Evolutionary conservation across 2,888 invertebrate species (phyloP).

Genomic region (Scaptomyza cyrtandrae): DNA sequence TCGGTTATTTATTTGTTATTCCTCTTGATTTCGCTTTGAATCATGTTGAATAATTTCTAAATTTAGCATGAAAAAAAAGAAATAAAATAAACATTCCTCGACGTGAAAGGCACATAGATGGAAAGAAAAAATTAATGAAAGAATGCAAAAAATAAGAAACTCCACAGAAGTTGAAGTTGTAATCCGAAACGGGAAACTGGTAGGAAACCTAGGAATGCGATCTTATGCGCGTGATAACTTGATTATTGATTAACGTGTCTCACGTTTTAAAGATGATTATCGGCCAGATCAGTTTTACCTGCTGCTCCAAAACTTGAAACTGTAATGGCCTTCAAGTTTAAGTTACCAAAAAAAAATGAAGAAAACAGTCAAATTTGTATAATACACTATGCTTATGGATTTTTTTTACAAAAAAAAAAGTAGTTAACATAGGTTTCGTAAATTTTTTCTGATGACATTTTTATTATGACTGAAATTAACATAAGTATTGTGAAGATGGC

Average conservation of each 20-base stretch:
- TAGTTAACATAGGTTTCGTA: conserved; percentile 45
- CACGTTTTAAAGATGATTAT: conserved; percentile 19
- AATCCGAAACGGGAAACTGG: conserved; percentile 14
- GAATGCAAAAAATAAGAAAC: conserved; percentile 31
- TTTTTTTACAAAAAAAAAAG: conserved; percentile 11
- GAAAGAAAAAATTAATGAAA: conserved; percentile 17
- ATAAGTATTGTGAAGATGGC: conserved; percentile 39
- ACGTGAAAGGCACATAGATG: conserved; percentile 35
- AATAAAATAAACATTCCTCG: conserved; percentile 49
- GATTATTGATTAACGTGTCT: conserved; percentile 28
- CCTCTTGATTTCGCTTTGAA: conserved; percentile 46
- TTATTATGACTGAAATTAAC: conserved; percentile 57
- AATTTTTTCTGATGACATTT: conserved; percentile 51
- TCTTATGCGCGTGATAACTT: conserved; percentile 20
- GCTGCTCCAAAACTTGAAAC: neutral
- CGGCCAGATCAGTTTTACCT: conserved; percentile 25
- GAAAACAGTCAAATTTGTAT: neutral
- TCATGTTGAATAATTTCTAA: conserved; percentile 76
- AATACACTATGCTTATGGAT: conserved; percentile 4
- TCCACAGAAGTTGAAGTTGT: conserved; percentile 20
- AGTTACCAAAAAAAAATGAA: conserved; percentile 16
- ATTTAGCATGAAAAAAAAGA: conserved; percentile 58
- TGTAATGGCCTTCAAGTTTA: conserved; percentile 35
- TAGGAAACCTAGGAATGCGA: conserved; percentile 10
- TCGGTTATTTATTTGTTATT: conserved; percentile 40